phyloP scores from a whole-genome alignment of 1,140 invertebrate genomes.

The Plectrocnemia conspersa region DNA sequence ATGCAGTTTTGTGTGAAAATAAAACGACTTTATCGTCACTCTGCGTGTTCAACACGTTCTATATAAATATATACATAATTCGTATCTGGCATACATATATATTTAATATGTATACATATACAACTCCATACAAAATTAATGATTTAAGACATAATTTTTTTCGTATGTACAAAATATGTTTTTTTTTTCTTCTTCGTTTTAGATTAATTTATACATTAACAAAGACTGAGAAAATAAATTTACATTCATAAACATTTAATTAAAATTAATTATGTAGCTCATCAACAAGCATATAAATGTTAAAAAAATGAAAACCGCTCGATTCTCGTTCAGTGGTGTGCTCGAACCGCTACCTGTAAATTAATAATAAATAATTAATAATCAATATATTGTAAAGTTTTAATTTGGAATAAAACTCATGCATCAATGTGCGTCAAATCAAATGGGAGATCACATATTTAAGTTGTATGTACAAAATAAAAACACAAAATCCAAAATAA shows the following conservation, averaged over 20 bases:
- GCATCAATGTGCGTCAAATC: too few species aligned
- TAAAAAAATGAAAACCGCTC: neutral
- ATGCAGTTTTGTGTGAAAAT: too few species aligned
- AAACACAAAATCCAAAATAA: neutral
- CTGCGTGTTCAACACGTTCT: conserved; percentile 24
- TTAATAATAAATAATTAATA: neutral
- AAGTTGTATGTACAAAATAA: neutral
- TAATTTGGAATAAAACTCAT: too few species aligned
- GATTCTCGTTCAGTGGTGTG: neutral
- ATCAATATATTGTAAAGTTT: neutral
- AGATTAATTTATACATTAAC: conserved; percentile 3
- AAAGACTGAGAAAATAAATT: neutral
- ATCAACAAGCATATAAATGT: conserved; percentile 2
- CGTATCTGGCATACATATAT: too few species aligned
- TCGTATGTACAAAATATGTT: conserved; percentile 31
- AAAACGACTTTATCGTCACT: too few species aligned
- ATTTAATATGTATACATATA: too few species aligned
- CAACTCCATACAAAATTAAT: too few species aligned
- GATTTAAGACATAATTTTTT: conserved; percentile 11
- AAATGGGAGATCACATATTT: too few species aligned
- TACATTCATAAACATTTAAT: conserved; percentile 3
- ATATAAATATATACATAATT: conserved; percentile 32
- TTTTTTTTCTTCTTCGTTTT: conserved; percentile 13
- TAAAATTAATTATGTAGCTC: conserved; percentile 8
- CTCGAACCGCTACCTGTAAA: conserved; percentile 11